Evolutionary conservation across 2,888 invertebrate genomes (phyloP).

Genomic region (Hanleya hanleyi): DNA sequence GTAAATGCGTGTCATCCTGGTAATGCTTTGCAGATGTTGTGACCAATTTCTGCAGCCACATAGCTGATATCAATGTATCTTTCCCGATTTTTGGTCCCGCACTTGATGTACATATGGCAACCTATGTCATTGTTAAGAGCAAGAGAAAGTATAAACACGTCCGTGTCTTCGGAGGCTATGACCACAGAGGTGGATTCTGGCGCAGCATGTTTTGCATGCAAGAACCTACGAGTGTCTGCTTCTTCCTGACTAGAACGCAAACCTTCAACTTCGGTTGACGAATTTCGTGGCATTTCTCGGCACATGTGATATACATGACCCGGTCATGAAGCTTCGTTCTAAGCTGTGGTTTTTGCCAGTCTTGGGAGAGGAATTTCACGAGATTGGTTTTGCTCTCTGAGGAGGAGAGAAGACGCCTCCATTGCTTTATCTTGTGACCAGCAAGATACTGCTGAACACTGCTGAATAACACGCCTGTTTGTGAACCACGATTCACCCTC

Average conservation of each 20-base stretch:
- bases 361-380: slow-evolving; percentile 21
- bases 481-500: slow-evolving; percentile 20
- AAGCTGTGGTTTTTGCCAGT: slow-evolving; percentile 23
- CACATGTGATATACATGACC: slow-evolving; percentile 30
- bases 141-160: slow-evolving; percentile 37
- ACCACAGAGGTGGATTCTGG: slow-evolving; percentile 20
- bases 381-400: too few species aligned
- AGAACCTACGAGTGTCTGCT: slow-evolving; percentile 36
- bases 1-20: slow-evolving; percentile 39
- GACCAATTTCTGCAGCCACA: too few species aligned
- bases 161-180: slow-evolving; percentile 36
- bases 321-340: slow-evolving; percentile 20
- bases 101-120: slow-evolving; percentile 12
- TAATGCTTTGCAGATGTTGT: too few species aligned
- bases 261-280: slow-evolving; percentile 2
- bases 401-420: too few species aligned
- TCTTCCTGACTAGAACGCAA: slow-evolving; percentile 38
- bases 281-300: slow-evolving; percentile 30
- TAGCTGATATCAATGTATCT: too few species aligned
- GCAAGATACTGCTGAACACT: too few species aligned
- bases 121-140: slow-evolving; percentile 18
- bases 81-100: too few species aligned
- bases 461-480: too few species aligned
- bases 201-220: slow-evolving; percentile 40
- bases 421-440: too few species aligned